A percentile compares a stretch with the other conserved stretches of the same genome.
These are phyloP conservation scores for Sesia bembeciformis DNA, from an alignment of 2,888 invertebrate species.

Conservation along the genomic window DNA sequence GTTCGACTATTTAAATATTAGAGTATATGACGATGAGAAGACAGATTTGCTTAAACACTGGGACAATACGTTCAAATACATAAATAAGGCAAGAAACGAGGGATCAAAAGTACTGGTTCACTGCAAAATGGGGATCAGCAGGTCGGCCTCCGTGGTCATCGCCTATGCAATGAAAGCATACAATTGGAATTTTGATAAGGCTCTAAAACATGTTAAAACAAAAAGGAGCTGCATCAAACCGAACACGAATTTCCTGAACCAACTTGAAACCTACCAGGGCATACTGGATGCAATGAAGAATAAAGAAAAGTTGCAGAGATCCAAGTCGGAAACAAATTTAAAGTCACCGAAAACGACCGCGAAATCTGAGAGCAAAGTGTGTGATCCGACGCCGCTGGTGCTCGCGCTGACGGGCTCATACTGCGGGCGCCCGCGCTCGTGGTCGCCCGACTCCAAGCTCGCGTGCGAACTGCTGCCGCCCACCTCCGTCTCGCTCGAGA, in stretches of 20 bases:
- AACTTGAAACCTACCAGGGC: conserved; percentile 96
- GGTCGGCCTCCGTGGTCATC: conserved; percentile 98
- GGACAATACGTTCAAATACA: conserved; percentile 98
- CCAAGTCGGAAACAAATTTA: conserved; percentile 93
- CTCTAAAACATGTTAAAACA: conserved; percentile 91
- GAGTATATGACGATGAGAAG: conserved; percentile 97
- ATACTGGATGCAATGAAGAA: conserved; percentile 98
- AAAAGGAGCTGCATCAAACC: conserved; percentile 96
- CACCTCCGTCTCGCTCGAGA: conserved; percentile 80
- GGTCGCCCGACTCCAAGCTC: conserved; percentile 81
- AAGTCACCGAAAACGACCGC: conserved; percentile 78
- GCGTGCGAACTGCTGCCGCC: conserved; percentile 76
- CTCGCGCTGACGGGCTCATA: conserved; percentile 68
- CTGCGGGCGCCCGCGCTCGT: conserved; percentile 78
- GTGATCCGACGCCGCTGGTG: conserved; percentile 76
- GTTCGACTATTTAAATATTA: conserved; percentile 96
- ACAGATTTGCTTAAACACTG: conserved; percentile 97
- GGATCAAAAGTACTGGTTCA: conserved; percentile 97
- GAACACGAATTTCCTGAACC: conserved; percentile 94
- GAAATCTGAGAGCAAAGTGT: conserved; percentile 72
- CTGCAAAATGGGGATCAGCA: conserved; percentile 99
- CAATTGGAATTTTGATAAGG: conserved; percentile 93
- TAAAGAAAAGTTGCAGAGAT: conserved; percentile 91
- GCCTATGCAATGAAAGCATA: conserved; percentile 99
- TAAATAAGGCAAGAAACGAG: conserved; percentile 90